A percentile compares a stretch with the other conserved stretches of the same genome.
Conservation (phyloP, 2,797 vertebrate genomes). For the Mormyrops boulengeri region DNA sequence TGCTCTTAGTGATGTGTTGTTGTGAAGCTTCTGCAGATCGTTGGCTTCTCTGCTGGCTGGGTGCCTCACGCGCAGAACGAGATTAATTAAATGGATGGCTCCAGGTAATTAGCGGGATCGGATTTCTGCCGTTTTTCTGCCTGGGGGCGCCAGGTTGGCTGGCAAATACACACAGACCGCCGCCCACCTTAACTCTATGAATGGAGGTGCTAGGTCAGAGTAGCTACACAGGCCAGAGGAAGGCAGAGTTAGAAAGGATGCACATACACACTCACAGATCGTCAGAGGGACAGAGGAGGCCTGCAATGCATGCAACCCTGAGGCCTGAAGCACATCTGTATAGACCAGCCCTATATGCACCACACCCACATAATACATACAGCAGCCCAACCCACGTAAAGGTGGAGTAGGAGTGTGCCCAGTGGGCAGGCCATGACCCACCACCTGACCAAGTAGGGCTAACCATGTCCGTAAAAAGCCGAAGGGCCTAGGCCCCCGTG, state of each 20-base stretch:
- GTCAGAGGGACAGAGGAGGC: neutral
- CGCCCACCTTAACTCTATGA: neutral
- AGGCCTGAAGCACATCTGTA: neutral
- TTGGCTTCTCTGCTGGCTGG: neutral
- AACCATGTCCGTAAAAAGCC: neutral
- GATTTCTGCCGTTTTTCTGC: conserved; percentile 8
- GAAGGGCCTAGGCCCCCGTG: neutral
- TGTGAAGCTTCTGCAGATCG: neutral
- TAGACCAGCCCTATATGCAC: neutral
- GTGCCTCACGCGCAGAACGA: neutral
- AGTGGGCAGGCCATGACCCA: neutral
- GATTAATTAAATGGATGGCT: conserved; percentile 21
- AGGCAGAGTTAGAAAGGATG: neutral
- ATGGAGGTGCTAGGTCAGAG: neutral
- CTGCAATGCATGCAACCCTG: neutral
- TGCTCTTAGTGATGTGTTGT: neutral
- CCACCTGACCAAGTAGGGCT: neutral
- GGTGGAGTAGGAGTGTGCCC: neutral
- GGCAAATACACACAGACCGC: neutral
- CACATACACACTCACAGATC: neutral
- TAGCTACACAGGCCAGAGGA: neutral
- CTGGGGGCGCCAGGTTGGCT: conserved; percentile 3
- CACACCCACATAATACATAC: neutral
- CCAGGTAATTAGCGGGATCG: neutral
- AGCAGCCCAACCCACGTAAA: neutral